These are phyloP conservation scores for Nebria ingens DNA, from an alignment of 1,140 invertebrate genomes.

Conservation along the genomic window DNA sequence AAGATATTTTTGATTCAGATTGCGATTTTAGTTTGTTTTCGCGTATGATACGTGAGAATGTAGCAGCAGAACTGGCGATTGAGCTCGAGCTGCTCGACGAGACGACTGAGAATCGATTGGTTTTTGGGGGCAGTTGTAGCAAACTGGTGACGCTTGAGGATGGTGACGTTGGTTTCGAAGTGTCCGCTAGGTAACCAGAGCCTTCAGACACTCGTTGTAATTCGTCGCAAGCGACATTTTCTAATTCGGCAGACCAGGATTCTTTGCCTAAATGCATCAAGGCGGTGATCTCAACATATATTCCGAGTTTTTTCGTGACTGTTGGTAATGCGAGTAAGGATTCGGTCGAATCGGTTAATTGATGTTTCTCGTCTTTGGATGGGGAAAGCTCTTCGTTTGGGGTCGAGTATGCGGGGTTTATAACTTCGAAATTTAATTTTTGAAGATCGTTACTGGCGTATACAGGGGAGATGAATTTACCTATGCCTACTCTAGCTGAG, in stretches of 20 bases:
- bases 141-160: background rate
- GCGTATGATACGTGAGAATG: background rate
- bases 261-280: background rate
- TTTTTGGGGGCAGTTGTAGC: background rate
- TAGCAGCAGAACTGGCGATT: background rate
- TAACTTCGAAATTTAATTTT: no score
- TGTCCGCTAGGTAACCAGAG: background rate
- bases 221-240: background rate
- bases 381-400: no score
- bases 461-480: no score
- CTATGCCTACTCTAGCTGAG: no score
- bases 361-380: background rate
- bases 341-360: background rate
- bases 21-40: background rate
- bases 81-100: conserved; percentile 1
- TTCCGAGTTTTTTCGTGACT: background rate
- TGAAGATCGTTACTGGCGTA: no score
- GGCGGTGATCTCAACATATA: background rate
- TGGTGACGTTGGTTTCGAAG: background rate
- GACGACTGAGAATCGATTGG: background rate
- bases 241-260: background rate
- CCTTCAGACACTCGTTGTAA: background rate
- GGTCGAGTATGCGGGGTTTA: no score
- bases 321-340: background rate
- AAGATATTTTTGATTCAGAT: background rate